Percentiles rank a stretch among this genome's conserved stretches.
These are phyloP conservation scores for Eupithecia exiguata DNA, from an alignment of 2,888 invertebrate genomes.

Conservation along the genomic window DNA sequence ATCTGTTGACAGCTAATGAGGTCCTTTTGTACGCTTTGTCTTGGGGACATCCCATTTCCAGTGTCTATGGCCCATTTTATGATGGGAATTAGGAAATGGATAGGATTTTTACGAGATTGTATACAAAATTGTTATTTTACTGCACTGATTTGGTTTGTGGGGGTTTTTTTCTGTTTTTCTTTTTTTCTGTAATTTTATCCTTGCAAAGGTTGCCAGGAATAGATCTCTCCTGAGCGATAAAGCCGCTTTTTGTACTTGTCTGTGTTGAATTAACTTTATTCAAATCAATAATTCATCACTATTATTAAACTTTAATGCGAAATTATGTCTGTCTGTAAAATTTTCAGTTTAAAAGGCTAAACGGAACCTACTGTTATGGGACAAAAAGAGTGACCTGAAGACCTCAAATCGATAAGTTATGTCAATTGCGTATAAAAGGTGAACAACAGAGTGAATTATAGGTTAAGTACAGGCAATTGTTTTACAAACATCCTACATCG, in stretches of 20 bases:
- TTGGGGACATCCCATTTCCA: constrained; percentile 4
- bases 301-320: too few species aligned
- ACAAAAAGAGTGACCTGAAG: too few species aligned
- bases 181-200: neutral
- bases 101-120: neutral
- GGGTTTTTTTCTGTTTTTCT: neutral
- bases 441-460: too few species aligned
- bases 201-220: neutral
- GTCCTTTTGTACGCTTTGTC: constrained; percentile 21
- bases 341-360: too few species aligned
- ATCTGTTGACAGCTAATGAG: constrained; percentile 23
- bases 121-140: constrained; percentile 3
- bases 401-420: too few species aligned
- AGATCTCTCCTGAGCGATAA: neutral
- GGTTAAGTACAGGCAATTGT: too few species aligned
- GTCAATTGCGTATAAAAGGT: too few species aligned
- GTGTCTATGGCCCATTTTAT: constrained; percentile 9
- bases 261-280: too few species aligned
- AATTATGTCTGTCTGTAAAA: too few species aligned
- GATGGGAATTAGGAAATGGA: constrained; percentile 2
- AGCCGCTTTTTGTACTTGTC: neutral
- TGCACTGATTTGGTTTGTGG: neutral
- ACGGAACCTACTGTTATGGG: too few species aligned
- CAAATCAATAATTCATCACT: too few species aligned
- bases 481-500: too few species aligned